These are phyloP conservation scores for Pica pica DNA, from an alignment of 2,113 vertebrate genomes.

Conservation along the genomic window DNA sequence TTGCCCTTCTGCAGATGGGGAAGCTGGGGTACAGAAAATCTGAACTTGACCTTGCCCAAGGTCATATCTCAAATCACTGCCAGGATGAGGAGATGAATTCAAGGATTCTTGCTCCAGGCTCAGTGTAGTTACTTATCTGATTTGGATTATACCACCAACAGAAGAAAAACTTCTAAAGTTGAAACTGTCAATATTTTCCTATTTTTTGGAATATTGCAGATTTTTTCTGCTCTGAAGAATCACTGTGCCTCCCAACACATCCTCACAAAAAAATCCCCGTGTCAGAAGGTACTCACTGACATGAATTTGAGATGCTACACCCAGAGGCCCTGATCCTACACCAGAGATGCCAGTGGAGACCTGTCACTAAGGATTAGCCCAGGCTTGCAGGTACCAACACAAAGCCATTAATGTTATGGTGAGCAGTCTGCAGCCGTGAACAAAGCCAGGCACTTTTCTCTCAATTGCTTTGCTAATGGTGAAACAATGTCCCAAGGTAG, in stretches of 20 bases:
- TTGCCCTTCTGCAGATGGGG: background rate
- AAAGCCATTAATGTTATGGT: background rate
- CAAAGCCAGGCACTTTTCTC: background rate
- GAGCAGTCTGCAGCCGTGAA: background rate
- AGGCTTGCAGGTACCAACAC: background rate
- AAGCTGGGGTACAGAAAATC: background rate
- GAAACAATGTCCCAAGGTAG: background rate
- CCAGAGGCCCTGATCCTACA: background rate
- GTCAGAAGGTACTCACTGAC: background rate
- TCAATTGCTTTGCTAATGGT: background rate
- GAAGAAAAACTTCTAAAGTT: background rate
- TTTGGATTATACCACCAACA: fast-evolving
- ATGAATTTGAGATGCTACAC: background rate
- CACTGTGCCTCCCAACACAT: background rate
- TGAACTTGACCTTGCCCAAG: constrained; percentile 1
- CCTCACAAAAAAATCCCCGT: background rate
- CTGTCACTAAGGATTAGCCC: background rate
- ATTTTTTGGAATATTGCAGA: background rate
- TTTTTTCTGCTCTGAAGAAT: background rate
- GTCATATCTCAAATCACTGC: background rate
- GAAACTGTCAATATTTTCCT: background rate
- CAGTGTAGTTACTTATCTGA: background rate
- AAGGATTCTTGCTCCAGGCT: background rate
- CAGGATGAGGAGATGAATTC: background rate
- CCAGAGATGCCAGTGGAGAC: background rate